A percentile compares a stretch with the other conserved stretches of the same genome.
Conservation (phyloP, 2,113 vertebrate species). For the Notothenia coriiceps region DNA sequence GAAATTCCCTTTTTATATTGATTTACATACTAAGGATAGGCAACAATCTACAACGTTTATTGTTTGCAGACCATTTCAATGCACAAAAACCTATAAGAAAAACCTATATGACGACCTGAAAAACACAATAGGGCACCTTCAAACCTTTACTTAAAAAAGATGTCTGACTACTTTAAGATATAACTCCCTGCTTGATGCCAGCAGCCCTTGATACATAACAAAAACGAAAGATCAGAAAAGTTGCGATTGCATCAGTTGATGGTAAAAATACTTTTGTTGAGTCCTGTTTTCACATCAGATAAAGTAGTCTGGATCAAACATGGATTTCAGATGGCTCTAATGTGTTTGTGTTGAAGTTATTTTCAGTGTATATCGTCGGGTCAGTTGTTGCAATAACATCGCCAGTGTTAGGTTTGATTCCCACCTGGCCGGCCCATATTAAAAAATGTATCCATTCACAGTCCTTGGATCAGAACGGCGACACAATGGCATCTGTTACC, state of each 20-base stretch:
- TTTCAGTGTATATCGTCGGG: neutral
- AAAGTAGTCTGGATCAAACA: conserved; percentile 21
- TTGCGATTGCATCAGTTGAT: conserved; percentile 12
- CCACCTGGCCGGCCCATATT: conserved; percentile 1
- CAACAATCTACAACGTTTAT: neutral
- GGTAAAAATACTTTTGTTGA: neutral
- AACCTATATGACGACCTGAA: no score
- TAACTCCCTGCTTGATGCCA: neutral
- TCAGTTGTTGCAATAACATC: conserved; percentile 36
- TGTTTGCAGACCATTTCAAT: no score
- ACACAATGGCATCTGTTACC: neutral
- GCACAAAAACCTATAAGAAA: no score
- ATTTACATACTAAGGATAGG: neutral
- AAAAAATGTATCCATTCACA: conserved; percentile 12
- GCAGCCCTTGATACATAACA: neutral
- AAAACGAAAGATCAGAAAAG: neutral
- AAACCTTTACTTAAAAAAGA: neutral
- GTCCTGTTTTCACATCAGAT: conserved; percentile 32
- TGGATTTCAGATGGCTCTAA: conserved; percentile 27
- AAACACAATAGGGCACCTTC: no score
- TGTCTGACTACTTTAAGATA: neutral
- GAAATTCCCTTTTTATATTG: neutral
- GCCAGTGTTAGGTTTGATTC: conserved; percentile 34
- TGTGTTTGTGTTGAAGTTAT: conserved; percentile 7
- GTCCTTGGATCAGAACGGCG: conserved; percentile 15